These are phyloP conservation scores for Whitmania pigra DNA, from an alignment of 1,140 invertebrate species.

Conservation along the genomic window DNA sequence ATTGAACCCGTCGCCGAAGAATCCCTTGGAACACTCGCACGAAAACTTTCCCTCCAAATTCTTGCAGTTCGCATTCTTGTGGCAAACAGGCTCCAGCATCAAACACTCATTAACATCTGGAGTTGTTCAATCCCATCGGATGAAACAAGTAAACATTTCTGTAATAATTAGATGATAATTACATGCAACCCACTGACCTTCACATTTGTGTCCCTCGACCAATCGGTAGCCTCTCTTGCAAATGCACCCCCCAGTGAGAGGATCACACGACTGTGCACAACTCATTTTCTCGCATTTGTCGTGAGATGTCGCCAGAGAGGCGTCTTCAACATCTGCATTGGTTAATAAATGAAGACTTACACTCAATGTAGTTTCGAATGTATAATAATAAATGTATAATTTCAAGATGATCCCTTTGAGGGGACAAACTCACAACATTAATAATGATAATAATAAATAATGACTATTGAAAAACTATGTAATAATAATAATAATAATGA, in stretches of 20 bases:
- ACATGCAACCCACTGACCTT: constrained; percentile 5
- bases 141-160: not conserved
- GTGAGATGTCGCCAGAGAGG: constrained; percentile 4
- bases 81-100: constrained; percentile 8
- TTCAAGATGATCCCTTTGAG: too few species aligned
- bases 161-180: too few species aligned
- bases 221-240: constrained; percentile 22
- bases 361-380: too few species aligned
- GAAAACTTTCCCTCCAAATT: constrained; percentile 19
- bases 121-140: not conserved
- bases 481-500: too few species aligned
- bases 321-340: constrained; percentile 8
- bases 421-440: too few species aligned
- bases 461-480: too few species aligned
- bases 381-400: too few species aligned
- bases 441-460: too few species aligned
- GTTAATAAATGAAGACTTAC: not conserved
- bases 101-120: constrained; percentile 23
- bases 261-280: constrained; percentile 19
- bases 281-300: constrained; percentile 7
- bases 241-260: constrained; percentile 20
- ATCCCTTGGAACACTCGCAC: constrained; percentile 23
- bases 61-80: constrained; percentile 20
- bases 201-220: constrained; percentile 19
- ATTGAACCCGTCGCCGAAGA: constrained; percentile 20